phyloP scores from a whole-genome alignment of 92 coral and sea anemone genomes.

The Epizoanthus illoricatus region DNA sequence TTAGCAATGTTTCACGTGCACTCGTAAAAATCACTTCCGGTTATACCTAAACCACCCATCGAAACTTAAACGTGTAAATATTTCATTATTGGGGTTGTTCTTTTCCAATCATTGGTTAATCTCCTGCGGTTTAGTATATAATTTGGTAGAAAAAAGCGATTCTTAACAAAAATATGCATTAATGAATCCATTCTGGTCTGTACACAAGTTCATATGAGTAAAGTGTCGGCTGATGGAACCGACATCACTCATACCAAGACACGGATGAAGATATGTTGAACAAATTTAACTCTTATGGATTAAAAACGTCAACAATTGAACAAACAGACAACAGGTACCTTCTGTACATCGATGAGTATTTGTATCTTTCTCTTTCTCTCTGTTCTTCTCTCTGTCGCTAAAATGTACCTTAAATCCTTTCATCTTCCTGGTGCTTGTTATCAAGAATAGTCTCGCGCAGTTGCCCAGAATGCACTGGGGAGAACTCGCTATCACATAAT shows the following conservation, averaged over 20 bases:
- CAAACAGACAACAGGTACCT: background rate
- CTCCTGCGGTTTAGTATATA: conserved; percentile 15
- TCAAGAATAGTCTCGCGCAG: no score
- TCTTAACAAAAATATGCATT: background rate
- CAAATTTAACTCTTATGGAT: background rate
- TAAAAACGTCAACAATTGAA: background rate
- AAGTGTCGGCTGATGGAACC: background rate
- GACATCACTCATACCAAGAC: background rate
- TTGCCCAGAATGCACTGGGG: no score
- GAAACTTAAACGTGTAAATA: conserved; percentile 22
- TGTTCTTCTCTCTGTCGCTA: background rate
- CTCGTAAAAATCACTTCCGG: background rate
- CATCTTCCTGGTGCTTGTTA: no score
- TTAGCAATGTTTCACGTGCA: background rate
- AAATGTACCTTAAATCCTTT: no score
- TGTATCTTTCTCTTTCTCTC: background rate
- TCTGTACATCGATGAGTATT: background rate
- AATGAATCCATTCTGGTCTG: background rate
- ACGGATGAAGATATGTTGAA: background rate
- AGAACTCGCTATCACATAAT: no score
- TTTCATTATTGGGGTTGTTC: conserved; percentile 22
- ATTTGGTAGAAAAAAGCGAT: conserved; percentile 6
- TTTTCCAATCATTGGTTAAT: conserved; percentile 31
- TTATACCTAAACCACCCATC: conserved; percentile 7
- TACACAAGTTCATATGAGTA: background rate